phyloP scores from a whole-genome alignment of 1,140 invertebrate species.

The Tachypleus tridentatus region DNA sequence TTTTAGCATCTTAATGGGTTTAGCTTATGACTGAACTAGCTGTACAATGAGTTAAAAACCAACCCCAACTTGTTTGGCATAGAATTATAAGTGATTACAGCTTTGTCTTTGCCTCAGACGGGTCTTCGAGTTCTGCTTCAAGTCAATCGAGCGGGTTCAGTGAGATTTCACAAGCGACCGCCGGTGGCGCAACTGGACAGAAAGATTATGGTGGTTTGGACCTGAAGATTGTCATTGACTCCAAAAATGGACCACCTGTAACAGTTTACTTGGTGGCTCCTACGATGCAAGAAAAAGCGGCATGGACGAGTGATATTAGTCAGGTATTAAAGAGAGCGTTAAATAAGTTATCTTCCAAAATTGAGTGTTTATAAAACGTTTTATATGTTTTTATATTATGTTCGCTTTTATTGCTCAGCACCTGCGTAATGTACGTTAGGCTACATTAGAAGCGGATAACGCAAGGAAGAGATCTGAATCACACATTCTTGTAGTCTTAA shows the following conservation, averaged over 20 bases:
- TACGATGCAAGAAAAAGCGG: conserved; percentile 76
- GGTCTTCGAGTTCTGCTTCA: conserved; percentile 44
- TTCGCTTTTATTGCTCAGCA: not conserved
- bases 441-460: too few species aligned
- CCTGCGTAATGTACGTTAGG: too few species aligned
- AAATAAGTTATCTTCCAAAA: not conserved
- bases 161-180: conserved; percentile 33
- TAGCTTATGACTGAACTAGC: too few species aligned
- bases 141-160: conserved; percentile 43
- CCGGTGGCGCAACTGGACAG: conserved; percentile 24
- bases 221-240: conserved; percentile 74
- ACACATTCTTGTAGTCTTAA: too few species aligned
- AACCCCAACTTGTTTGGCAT: too few species aligned
- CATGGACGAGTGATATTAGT: conserved; percentile 87
- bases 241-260: conserved; percentile 41
- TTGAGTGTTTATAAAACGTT: too few species aligned
- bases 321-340: conserved; percentile 37
- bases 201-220: conserved; percentile 61
- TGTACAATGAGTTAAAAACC: too few species aligned
- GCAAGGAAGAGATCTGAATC: too few species aligned
- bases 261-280: conserved; percentile 61
- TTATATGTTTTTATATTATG: not conserved
- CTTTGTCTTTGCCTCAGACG: conserved; percentile 1
- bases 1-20: too few species aligned
- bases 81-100: too few species aligned